Evolutionary conservation across 2,113 vertebrate genomes (phyloP), one percentile per base, ranked within the genome.

Genomic region (Eolophus roseicapilla): DNA sequence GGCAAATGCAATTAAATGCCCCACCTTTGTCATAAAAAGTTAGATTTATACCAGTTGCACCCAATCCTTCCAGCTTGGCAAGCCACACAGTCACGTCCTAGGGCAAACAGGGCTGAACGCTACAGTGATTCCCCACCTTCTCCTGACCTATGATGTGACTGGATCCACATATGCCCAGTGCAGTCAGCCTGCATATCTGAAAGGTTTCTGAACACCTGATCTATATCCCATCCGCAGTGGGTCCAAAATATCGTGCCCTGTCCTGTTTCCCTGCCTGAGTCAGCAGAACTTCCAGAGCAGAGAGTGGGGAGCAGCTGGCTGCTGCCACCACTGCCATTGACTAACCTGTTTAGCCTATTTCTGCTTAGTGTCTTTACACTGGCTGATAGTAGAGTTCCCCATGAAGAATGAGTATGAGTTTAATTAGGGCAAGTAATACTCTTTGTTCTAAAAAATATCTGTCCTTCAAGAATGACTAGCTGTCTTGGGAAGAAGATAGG

Each of bases 61-160:
- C 83, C 55, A 78, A 71, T 88, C 73, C 47, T 92, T 88, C 73
- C 73, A 91, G 88, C 60, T 64, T 84, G 60, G 52, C 60, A 89
- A 84, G 55, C 44, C 44, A 65, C 44, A 62, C 4, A 10, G 9
- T 74, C 33, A 75, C 49, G 62, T 86, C 55, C 43, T 63, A 13
- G 64, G 64, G 50, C 50, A 81, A 68, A 80, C 82, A 78, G 46
- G 46, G 25, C 41, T 82, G 70, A 73, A 25, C 53, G 29, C 24
- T 62, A 2, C 35, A 68, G 55, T 50, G 13, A 21, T 35, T 92
- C 44, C 62, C 35, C 27, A 47, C 33, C 24, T 90, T 76, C 41
- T 71, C 39, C 69, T 83, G 59, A 44, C n/a, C 37, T 27, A 0
- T 41, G 73, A 6, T 39, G 13, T 64, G 43, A 29, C 41, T 47